A percentile compares a stretch with the other conserved stretches of the same genome.
These are phyloP conservation scores for Lepidonotus clava DNA, from an alignment of 2,888 invertebrate species.

Conservation along the genomic window DNA sequence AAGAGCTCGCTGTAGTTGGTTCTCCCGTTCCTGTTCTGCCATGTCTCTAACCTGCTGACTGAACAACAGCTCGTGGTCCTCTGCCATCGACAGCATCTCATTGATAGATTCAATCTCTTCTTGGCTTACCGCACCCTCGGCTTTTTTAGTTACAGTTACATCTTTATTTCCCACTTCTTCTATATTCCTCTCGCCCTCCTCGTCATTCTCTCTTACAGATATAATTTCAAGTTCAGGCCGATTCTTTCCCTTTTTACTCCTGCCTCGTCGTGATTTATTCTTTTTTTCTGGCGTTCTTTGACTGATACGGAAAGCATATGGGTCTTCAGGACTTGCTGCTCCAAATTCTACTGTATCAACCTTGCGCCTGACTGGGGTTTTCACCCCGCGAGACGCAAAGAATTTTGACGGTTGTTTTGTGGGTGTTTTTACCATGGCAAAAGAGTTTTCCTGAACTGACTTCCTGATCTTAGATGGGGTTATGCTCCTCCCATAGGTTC, in stretches of 20 bases:
- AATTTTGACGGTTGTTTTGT: not conserved
- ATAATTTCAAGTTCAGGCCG: not conserved
- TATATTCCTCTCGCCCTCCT: not conserved
- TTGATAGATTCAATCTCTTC: conserved; percentile 64
- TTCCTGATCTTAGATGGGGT: not conserved
- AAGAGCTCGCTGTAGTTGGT: not conserved
- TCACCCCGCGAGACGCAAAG: not conserved
- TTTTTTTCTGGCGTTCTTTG: conserved; percentile 65
- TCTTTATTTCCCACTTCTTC: not conserved
- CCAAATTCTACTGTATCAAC: not conserved
- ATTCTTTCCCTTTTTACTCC: conserved; percentile 5
- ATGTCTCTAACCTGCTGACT: conserved; percentile 62
- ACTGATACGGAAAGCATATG: conserved; percentile 72
- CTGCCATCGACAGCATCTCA: conserved; percentile 70
- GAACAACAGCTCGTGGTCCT: conserved; percentile 73
- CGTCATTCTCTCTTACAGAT: not conserved
- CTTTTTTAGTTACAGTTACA: not conserved
- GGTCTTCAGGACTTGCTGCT: conserved; percentile 63
- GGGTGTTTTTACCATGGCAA: not conserved
- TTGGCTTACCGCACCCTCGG: not conserved
- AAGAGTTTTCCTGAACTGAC: not conserved
- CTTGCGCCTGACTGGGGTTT: not conserved
- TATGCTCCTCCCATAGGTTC: conserved; percentile 5
- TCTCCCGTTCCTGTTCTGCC: conserved; percentile 4
- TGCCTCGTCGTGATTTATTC: not conserved